These are phyloP conservation scores for Tragelaphus strepsiceros DNA, from an alignment of 2,113 vertebrate species.

Conservation along the genomic window DNA sequence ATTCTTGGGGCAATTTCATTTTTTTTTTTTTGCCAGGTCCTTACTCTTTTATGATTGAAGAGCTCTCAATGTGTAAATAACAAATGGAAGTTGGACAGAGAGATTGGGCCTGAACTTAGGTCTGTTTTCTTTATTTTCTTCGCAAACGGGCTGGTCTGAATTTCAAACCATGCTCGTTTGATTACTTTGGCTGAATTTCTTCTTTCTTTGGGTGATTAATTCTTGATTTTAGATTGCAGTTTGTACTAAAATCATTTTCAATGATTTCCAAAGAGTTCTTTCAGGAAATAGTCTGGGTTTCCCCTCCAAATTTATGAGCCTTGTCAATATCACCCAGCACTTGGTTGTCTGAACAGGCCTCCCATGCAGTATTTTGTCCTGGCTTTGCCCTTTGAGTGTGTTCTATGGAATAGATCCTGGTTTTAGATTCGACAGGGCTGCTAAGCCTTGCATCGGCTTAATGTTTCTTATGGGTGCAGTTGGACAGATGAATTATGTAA, in stretches of 20 bases:
- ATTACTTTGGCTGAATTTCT: slow-evolving; percentile 55
- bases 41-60: background rate
- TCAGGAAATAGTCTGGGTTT: slow-evolving; percentile 29
- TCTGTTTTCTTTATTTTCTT: slow-evolving; percentile 51
- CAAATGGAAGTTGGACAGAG: background rate
- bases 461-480: background rate
- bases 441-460: background rate
- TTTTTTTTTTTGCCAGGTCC: background rate
- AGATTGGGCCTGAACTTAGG: background rate
- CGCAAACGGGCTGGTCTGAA: slow-evolving; percentile 28
- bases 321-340: slow-evolving; percentile 38
- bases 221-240: slow-evolving; percentile 40
- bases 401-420: background rate
- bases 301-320: slow-evolving; percentile 37
- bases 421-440: background rate
- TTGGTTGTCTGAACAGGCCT: background rate
- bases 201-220: slow-evolving; percentile 50
- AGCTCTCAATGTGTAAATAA: background rate
- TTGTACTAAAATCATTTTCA: slow-evolving; percentile 44
- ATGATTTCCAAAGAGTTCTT: slow-evolving; percentile 31
- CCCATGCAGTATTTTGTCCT: background rate
- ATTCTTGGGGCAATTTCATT: background rate
- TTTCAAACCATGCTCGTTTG: slow-evolving; percentile 42
- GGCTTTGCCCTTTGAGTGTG: background rate
- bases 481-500: background rate